These are phyloP conservation scores for Drosophila bocki DNA, from an alignment of 1,140 invertebrate species.

Conservation along the genomic window DNA sequence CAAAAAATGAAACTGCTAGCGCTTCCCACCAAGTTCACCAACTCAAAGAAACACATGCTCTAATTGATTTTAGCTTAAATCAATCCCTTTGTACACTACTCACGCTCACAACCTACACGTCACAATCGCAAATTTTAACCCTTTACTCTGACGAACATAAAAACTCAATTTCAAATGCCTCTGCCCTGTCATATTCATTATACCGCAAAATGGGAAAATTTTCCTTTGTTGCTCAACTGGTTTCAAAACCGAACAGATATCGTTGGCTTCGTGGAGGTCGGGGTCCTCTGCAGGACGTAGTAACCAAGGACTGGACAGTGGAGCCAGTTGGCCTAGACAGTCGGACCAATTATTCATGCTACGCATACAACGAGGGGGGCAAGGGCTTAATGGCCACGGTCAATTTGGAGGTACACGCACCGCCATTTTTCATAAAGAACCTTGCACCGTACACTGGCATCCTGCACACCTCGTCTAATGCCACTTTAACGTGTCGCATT, in stretches of 20 bases:
- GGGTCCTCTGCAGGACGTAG: constrained; percentile 90
- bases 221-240: constrained; percentile 70
- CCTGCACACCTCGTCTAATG: constrained; percentile 88
- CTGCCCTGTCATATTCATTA: constrained; percentile 56
- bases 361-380: constrained; percentile 93
- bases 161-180: constrained; percentile 20
- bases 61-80: constrained; percentile 81
- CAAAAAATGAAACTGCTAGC: constrained; percentile 32
- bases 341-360: constrained; percentile 94
- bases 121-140: constrained; percentile 82
- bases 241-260: constrained; percentile 86
- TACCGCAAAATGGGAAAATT: constrained; percentile 82
- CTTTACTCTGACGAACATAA: constrained; percentile 59
- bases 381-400: constrained; percentile 90
- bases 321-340: constrained; percentile 92
- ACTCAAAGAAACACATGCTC: constrained; percentile 82
- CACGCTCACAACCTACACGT: constrained; percentile 78
- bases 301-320: constrained; percentile 91
- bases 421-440: constrained; percentile 93
- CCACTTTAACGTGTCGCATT: constrained; percentile 93
- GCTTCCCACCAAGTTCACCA: constrained; percentile 38
- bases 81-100: constrained; percentile 82
- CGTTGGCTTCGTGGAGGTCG: constrained; percentile 91
- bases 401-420: constrained; percentile 92
- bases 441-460: constrained; percentile 93